Percentiles rank a stretch among this genome's conserved stretches.
Conservation (phyloP, 2,113 vertebrate genomes). For the Brienomyrus brachyistius region DNA sequence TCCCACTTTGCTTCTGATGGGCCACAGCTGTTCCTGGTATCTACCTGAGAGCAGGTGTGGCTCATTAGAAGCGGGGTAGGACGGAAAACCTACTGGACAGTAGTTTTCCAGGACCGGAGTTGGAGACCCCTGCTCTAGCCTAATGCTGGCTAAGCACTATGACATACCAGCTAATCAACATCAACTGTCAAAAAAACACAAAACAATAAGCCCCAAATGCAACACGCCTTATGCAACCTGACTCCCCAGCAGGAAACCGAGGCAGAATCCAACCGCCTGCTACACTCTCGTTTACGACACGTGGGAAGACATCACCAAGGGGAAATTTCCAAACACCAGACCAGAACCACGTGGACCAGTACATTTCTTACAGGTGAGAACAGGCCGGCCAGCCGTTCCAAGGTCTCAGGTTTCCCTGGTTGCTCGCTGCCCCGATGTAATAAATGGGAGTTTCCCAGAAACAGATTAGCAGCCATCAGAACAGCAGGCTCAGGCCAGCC, state of each 20-base stretch:
- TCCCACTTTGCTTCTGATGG: no score
- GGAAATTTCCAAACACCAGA: not conserved
- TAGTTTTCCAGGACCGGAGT: no score
- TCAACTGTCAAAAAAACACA: not conserved
- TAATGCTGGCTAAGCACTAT: not conserved
- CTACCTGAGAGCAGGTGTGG: no score
- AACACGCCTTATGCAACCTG: not conserved
- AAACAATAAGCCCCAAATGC: not conserved
- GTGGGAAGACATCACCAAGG: not conserved
- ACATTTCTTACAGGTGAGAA: not conserved
- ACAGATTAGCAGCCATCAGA: not conserved
- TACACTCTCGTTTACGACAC: not conserved
- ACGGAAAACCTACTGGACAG: no score
- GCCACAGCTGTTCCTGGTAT: no score
- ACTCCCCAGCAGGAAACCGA: not conserved
- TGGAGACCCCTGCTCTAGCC: not conserved
- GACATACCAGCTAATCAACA: not conserved
- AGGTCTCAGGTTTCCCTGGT: not conserved
- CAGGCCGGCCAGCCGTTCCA: not conserved
- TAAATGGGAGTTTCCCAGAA: not conserved
- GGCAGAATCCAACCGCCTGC: not conserved
- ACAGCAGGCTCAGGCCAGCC: not conserved
- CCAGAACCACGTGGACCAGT: not conserved
- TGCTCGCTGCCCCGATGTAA: not conserved
- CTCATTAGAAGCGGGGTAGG: no score